phyloP scores from a whole-genome alignment of 1,140 invertebrate species.

The Asobara japonica region DNA sequence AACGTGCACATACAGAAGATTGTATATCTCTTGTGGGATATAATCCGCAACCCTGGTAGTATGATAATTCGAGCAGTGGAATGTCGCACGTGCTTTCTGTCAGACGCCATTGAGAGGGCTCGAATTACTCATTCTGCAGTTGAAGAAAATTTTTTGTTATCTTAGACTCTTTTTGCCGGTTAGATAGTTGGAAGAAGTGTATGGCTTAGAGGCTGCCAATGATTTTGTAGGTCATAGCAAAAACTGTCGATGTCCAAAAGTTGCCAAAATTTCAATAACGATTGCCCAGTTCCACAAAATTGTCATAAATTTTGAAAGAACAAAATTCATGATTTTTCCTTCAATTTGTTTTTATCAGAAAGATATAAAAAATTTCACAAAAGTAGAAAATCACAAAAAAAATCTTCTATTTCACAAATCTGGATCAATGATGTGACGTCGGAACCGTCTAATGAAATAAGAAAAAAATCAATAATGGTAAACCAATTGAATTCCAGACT shows the following conservation, averaged over 20 bases:
- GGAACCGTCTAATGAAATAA: no score
- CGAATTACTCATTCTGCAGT: slow-evolving; percentile 4
- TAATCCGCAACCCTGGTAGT: background rate
- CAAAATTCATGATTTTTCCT: background rate
- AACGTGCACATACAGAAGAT: background rate
- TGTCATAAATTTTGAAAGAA: no score
- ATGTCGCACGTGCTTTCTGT: background rate
- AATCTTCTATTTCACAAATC: background rate
- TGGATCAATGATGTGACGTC: no score
- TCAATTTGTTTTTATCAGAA: background rate
- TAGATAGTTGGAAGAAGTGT: no score
- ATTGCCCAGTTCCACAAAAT: no score
- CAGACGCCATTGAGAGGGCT: background rate
- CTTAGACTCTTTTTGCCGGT: background rate
- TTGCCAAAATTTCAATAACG: no score
- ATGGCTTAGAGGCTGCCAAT: no score
- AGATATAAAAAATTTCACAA: background rate
- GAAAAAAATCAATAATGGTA: no score
- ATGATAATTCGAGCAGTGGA: slow-evolving; percentile 12
- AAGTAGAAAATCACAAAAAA: background rate
- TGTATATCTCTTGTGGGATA: background rate
- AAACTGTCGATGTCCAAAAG: no score
- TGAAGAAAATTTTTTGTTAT: background rate
- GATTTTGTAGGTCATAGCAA: no score
- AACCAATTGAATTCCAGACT: no score